Evolutionary conservation across 2,888 invertebrate genomes (phyloP), one percentile per base, ranked within the genome.

Genomic region (Melipona bicolor): DNA sequence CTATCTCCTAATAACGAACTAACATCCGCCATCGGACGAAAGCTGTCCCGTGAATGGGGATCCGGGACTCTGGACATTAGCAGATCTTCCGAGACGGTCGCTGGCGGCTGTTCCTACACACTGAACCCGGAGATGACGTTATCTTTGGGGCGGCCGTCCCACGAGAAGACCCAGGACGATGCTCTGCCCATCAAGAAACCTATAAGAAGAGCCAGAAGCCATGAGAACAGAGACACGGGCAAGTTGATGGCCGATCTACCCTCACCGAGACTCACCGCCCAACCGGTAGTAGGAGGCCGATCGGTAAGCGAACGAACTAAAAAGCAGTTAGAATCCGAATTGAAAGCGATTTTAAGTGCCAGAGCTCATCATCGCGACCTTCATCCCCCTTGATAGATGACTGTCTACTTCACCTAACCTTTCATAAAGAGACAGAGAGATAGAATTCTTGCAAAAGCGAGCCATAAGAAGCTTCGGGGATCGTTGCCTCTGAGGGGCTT

Each of bases 401-500:
- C 15, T 27, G 49, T 70, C 81, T 56, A 64, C 70, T 54, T 80
- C 15, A 54, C 15, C 6, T 65, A 67, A 56, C 27, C 32, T 43
- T 15, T 43, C 24, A 64, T 19, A 61, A 24, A 74, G 19, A 72
- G 43, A 49, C 19, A 61, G 49, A 67, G 67, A 65, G 85, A 50
- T 2, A 49, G 49, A 69, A 15, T 84, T 88, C 84, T 88, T 88
- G 84, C 27, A 50, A 90, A 88, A 89, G 86, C 83, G 89, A 82
- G 75, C 81, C 70, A 85, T 21, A 52, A 52, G 2, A 70, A 70
- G 87, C 88, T 90, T 90, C 78, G 83, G 73, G 79, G 90, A 89
- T 92, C 91, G 92, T 89, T 91, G 94, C 94, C 94, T 94, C 93
- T 94, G 94, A 94, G 94, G 93, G 94, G 94, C 94, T 94, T 92